phyloP scores from a whole-genome alignment of 23 tunicate species.

The Halocynthia roretzi region DNA sequence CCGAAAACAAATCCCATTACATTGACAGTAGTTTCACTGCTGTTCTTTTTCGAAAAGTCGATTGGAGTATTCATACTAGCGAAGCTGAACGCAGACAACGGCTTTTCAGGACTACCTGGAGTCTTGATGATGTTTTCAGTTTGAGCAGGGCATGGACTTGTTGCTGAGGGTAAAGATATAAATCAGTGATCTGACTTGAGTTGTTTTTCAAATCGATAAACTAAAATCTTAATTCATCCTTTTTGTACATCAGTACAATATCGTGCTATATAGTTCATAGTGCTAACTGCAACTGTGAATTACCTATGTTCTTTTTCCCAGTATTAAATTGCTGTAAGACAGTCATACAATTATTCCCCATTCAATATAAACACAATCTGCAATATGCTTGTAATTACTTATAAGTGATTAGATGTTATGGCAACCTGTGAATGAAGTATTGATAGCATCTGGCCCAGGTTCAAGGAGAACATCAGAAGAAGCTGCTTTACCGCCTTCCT shows the following conservation, averaged over 20 bases:
- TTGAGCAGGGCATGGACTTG: constrained; percentile 3
- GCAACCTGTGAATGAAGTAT: not conserved
- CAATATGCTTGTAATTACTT: too few species aligned
- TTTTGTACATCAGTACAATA: too few species aligned
- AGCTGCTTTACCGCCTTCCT: constrained; percentile 48
- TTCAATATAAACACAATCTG: too few species aligned
- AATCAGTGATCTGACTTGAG: too few species aligned
- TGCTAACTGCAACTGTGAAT: too few species aligned
- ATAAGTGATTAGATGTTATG: too few species aligned
- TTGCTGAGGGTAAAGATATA: not conserved
- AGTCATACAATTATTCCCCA: too few species aligned
- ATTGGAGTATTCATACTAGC: constrained; percentile 64
- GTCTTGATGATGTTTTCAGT: not conserved
- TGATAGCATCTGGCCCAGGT: constrained; percentile 14
- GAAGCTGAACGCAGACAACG: constrained; percentile 50
- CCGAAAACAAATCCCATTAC: constrained; percentile 28
- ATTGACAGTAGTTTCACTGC: constrained; percentile 4
- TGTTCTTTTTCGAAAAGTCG: not conserved
- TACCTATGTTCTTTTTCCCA: too few species aligned
- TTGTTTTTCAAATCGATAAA: too few species aligned
- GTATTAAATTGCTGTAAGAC: too few species aligned
- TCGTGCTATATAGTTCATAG: too few species aligned
- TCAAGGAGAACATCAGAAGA: constrained; percentile 25
- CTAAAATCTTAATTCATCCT: too few species aligned
- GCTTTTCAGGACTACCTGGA: constrained; percentile 44